Evolutionary conservation across 2,888 invertebrate genomes (phyloP), one percentile per base, ranked within the genome.

Genomic region (Drosophila paranaensis): DNA sequence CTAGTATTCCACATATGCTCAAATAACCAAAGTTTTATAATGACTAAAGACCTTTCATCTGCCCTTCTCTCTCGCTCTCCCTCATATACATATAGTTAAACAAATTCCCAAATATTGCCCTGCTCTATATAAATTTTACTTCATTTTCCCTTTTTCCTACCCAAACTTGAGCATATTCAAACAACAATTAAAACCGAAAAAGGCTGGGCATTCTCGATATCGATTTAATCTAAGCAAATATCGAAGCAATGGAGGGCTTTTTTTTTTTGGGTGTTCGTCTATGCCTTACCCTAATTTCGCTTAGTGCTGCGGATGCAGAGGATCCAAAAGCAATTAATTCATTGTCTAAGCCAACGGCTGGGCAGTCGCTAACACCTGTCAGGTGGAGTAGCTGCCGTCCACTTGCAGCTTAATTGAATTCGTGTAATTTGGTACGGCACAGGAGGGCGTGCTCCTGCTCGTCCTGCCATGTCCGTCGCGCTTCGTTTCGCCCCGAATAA

Each of bases 381-480:
- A 63, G n/a, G n/a, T 13, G 40, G 37, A 46, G 42, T 42, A 51
- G 35, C 50, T 37, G 57, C 48, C 62, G 60, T 71, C 81, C 74
- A 86, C 83, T 86, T 77, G 77, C 66, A 61, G 71, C 90, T 87
- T 83, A 83, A 83, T 89, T 83, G 90, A 89, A 89, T 83, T 83
- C 88, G 79, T 83, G 83, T 89, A 89, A 85, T 73, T 84, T 84
- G 81, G 88, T 81, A 71, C 60, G 48, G 63, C 62, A 30, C 30
- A 37, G 37, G 65, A 68, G 86, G 46, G 16, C 37, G 25, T 6
- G 2, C 20, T 20, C 20, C 40, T 13, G 54, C 27, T 27, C 20
- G 48, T 56, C 9, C 45, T 39, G 30, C 27, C 33, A n/a, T 40
- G 67, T 54, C 16, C 25, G 42, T 37, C 27, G 35, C 43, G 63